phyloP scores from a whole-genome alignment of 1,140 invertebrate genomes.

The Drosophila sturtevanti region DNA sequence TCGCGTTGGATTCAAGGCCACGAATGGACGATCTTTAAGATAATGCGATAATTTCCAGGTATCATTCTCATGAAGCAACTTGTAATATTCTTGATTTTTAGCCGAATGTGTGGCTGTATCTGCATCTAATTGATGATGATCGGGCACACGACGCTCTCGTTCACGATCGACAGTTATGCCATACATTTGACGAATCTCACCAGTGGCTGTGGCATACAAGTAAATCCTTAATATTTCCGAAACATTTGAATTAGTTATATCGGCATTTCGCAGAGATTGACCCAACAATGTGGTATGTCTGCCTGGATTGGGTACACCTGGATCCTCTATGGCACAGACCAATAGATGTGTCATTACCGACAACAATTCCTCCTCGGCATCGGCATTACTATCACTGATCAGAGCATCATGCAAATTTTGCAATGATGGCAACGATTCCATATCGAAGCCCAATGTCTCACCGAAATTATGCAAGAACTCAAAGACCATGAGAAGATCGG shows the following conservation, averaged over 20 bases:
- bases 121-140: constrained; percentile 89
- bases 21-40: constrained; percentile 91
- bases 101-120: constrained; percentile 85
- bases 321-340: constrained; percentile 96
- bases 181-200: constrained; percentile 91
- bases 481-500: constrained; percentile 95
- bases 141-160: constrained; percentile 89
- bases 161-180: constrained; percentile 90
- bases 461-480: constrained; percentile 98
- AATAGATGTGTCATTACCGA: constrained; percentile 95
- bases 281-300: constrained; percentile 93
- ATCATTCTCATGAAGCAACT: constrained; percentile 88
- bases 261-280: constrained; percentile 94
- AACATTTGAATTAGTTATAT: constrained; percentile 95
- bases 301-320: constrained; percentile 94
- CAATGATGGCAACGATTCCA: constrained; percentile 93
- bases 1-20: constrained; percentile 92
- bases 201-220: constrained; percentile 92
- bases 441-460: constrained; percentile 95
- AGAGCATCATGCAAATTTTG: constrained; percentile 93
- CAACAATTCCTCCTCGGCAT: constrained; percentile 93
- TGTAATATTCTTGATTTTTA: constrained; percentile 91
- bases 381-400: constrained; percentile 87
- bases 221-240: constrained; percentile 96
- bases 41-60: constrained; percentile 89